Evolutionary conservation across 2,113 vertebrate genomes (phyloP).

Genomic region (Myotis brandtii): DNA sequence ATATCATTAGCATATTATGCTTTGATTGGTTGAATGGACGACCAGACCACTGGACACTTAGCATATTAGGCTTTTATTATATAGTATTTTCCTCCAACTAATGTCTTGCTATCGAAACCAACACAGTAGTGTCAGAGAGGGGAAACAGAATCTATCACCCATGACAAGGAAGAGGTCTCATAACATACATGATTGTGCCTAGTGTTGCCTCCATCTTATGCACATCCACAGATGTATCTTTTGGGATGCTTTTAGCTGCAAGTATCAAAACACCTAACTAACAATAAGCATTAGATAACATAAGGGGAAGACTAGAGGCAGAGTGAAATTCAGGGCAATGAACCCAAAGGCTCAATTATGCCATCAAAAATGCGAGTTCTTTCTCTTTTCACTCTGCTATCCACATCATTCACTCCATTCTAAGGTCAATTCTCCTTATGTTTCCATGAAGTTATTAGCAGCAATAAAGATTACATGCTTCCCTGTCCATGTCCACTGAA

Average conservation of each 20-base stretch:
- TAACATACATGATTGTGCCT: background rate
- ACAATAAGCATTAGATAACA: background rate
- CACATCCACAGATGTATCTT: background rate
- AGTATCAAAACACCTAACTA: slow-evolving; percentile 77
- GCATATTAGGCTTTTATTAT: too few species aligned
- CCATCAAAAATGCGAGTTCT: background rate
- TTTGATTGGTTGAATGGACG: too few species aligned
- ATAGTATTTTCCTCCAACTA: background rate
- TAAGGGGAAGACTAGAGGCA: background rate
- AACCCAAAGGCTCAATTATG: background rate
- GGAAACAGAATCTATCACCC: background rate
- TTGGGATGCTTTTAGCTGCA: background rate
- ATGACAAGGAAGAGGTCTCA: background rate
- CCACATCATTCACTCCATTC: background rate
- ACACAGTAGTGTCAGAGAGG: background rate
- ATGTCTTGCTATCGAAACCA: background rate
- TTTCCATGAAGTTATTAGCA: background rate
- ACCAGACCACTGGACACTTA: too few species aligned
- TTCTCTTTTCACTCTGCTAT: background rate
- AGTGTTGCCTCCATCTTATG: background rate
- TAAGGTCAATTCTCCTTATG: background rate
- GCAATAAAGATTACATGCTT: background rate
- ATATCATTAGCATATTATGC: too few species aligned
- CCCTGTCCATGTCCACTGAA: background rate
- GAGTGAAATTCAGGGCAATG: background rate